Conservation (phyloP, 2,113 vertebrate genomes). For the Sphaerodactylus townsendi region DNA sequence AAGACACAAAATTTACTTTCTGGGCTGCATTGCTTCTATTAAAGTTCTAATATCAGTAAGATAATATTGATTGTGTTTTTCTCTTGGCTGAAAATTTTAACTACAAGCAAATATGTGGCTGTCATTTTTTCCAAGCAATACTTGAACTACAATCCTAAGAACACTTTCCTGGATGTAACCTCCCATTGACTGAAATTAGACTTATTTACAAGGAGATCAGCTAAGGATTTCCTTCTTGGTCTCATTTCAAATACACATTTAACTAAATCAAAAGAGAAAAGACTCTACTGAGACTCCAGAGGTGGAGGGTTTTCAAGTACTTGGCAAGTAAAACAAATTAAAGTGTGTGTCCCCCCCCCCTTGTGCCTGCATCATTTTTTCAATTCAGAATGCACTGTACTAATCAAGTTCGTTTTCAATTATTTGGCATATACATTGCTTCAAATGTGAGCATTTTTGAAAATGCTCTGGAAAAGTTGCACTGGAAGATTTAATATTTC, state of each 20-base stretch:
- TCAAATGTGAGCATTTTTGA: not conserved
- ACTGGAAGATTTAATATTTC: not conserved
- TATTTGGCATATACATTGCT: not conserved
- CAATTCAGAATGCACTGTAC: not conserved
- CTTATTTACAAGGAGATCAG: too few relatives aligned
- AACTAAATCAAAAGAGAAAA: not conserved
- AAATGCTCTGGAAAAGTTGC: not conserved
- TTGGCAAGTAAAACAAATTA: not conserved
- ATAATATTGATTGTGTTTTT: not conserved
- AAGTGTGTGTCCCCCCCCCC: not conserved
- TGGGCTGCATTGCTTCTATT: not conserved
- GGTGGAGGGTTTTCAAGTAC: not conserved
- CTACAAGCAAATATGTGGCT: not conserved
- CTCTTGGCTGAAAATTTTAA: not conserved
- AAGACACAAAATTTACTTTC: not conserved
- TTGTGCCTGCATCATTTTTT: not conserved
- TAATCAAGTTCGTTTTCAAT: not conserved
- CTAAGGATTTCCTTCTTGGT: not conserved
- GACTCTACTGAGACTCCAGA: not conserved
- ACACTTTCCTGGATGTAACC: too few relatives aligned
- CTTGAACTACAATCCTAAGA: too few relatives aligned
- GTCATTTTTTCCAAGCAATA: not conserved
- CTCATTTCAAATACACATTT: not conserved
- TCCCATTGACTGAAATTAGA: too few relatives aligned
- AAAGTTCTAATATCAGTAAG: not conserved